These are phyloP conservation scores for Venustoraphidia nigricollis DNA, from an alignment of 2,888 invertebrate species.

Conservation along the genomic window DNA sequence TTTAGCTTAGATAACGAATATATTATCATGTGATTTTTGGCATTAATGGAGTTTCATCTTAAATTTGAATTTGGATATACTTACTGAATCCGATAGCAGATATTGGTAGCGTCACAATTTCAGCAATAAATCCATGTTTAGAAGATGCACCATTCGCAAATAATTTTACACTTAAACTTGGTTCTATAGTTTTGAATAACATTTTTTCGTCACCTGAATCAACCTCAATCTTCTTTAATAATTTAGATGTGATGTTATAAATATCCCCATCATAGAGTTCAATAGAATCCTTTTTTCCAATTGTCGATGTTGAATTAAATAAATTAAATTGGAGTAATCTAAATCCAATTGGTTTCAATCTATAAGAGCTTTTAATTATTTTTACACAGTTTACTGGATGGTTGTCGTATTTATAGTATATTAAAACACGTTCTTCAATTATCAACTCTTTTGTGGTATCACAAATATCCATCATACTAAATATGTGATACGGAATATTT, in stretches of 20 bases:
- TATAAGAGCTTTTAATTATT: slow-evolving; percentile 76
- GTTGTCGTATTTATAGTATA: slow-evolving; percentile 96
- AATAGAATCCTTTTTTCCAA: slow-evolving; percentile 70
- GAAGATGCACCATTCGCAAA: slow-evolving; percentile 91
- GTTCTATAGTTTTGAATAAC: slow-evolving; percentile 57
- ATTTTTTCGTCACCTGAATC: slow-evolving; percentile 55
- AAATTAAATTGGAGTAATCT: slow-evolving; percentile 80
- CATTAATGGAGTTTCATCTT: background rate
- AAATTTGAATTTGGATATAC: slow-evolving; percentile 22
- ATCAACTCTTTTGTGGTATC: slow-evolving; percentile 84
- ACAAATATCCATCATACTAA: slow-evolving; percentile 92
- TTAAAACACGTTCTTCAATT: slow-evolving; percentile 74
- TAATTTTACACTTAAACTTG: slow-evolving; percentile 75
- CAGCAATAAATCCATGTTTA: slow-evolving; percentile 93
- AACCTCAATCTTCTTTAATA: slow-evolving; percentile 57
- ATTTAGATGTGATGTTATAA: slow-evolving; percentile 63
- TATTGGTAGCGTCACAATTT: slow-evolving; percentile 87
- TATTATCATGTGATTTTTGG: slow-evolving; percentile 1
- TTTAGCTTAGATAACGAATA: background rate
- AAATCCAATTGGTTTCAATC: slow-evolving; percentile 79
- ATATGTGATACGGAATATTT: slow-evolving; percentile 77
- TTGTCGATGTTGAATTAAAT: slow-evolving; percentile 72
- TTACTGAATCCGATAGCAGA: slow-evolving; percentile 80
- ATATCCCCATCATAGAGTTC: slow-evolving; percentile 85
- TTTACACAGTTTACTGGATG: slow-evolving; percentile 95